Evolutionary conservation across 2,113 vertebrate species (phyloP).

Genomic region (Phycodurus eques): DNA sequence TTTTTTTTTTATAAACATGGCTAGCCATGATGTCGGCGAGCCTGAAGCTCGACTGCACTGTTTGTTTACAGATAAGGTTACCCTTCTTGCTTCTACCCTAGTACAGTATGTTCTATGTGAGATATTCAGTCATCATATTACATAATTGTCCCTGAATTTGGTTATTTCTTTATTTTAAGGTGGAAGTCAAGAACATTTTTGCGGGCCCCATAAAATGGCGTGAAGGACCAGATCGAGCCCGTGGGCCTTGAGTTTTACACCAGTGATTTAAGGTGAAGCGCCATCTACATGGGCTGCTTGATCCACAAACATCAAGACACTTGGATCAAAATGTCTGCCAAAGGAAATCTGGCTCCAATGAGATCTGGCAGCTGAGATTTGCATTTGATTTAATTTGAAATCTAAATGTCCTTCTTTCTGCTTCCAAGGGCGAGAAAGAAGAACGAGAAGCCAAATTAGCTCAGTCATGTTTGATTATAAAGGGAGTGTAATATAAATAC

Average conservation of each 20-base stretch:
- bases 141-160: not conserved
- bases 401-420: conserved; percentile 32
- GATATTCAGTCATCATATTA: not conserved
- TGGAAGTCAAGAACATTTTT: not conserved
- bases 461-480: not conserved
- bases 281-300: conserved; percentile 44
- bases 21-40: not conserved
- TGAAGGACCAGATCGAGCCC: not conserved
- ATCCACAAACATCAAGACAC: conserved; percentile 38
- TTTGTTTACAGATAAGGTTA: not conserved
- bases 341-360: conserved; percentile 24
- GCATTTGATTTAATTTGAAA: conserved; percentile 24
- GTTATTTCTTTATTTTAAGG: not conserved
- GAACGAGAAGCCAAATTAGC: not conserved
- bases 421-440: not conserved
- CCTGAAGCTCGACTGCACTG: not conserved
- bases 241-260: not conserved
- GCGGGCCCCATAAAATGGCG: not conserved
- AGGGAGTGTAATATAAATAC: not conserved
- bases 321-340: conserved; percentile 48
- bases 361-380: conserved; percentile 28
- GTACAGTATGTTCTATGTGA: not conserved
- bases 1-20: not conserved
- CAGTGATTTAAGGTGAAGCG: conserved; percentile 45
- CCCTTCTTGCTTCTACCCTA: not conserved